Conservation (phyloP, 1,140 invertebrate genomes). For the Parasteatoda tepidariorum region DNA sequence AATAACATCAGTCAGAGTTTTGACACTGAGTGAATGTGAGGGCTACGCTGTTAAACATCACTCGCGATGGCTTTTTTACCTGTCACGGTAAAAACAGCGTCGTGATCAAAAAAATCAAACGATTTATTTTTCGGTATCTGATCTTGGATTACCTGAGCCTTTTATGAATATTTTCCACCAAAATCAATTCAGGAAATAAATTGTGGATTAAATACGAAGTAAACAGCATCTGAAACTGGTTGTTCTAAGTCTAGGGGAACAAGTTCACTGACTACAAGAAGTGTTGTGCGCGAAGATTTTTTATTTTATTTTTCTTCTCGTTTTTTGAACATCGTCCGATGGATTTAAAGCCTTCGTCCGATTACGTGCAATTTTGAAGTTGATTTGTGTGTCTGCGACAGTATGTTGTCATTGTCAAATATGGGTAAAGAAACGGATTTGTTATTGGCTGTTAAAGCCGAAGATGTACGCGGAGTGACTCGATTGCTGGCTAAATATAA, state of each 20-base stretch:
- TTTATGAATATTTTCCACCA: too few species aligned
- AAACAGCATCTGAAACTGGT: not conserved
- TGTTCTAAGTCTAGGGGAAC: not conserved
- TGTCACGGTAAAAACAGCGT: slow-evolving; percentile 6
- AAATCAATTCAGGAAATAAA: too few species aligned
- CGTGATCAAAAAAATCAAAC: not conserved
- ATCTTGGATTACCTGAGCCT: slow-evolving; percentile 9
- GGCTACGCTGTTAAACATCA: not conserved
- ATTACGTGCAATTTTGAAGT: slow-evolving; percentile 16
- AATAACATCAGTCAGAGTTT: slow-evolving; percentile 35
- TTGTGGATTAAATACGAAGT: not conserved
- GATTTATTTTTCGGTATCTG: not conserved
- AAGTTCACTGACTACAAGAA: slow-evolving; percentile 39
- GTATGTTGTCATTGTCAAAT: slow-evolving; percentile 44
- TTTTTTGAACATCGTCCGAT: too few species aligned
- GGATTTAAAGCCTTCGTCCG: slow-evolving; percentile 42
- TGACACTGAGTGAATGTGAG: not conserved
- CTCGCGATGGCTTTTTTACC: not conserved
- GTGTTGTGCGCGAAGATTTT: slow-evolving; percentile 5
- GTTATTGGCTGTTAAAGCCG: slow-evolving; percentile 52
- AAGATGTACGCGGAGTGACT: slow-evolving; percentile 51
- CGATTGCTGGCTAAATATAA: slow-evolving; percentile 46
- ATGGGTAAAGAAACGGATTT: slow-evolving; percentile 59
- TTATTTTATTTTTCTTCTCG: too few species aligned
- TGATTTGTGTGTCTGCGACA: too few species aligned